Evolutionary conservation across 2,888 invertebrate genomes (phyloP).

Genomic region (Rhagophthalmus giganteus): DNA sequence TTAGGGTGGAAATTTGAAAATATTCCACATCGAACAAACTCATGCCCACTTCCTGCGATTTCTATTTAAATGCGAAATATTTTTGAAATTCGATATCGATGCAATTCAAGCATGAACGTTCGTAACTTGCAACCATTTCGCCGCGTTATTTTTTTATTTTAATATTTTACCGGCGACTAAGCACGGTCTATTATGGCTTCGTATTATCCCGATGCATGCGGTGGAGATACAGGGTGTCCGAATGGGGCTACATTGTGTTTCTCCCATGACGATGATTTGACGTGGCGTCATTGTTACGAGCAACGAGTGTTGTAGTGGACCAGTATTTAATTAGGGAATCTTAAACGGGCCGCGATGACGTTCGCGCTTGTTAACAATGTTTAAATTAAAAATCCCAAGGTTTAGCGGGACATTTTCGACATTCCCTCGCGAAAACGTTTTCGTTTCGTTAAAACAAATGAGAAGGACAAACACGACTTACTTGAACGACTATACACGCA

Average conservation of each 20-base stretch:
- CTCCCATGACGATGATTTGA: conserved; percentile 35
- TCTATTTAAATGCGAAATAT: neutral
- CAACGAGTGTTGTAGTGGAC: conserved; percentile 37
- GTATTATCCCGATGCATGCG: conserved; percentile 30
- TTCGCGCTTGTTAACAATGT: too few species aligned
- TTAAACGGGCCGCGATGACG: too few species aligned
- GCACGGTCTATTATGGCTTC: conserved; percentile 35
- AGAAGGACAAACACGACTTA: conserved; percentile 27
- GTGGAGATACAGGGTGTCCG: conserved; percentile 35
- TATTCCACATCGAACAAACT: too few species aligned
- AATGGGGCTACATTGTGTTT: conserved; percentile 30
- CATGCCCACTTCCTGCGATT: too few species aligned
- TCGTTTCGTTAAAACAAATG: too few species aligned
- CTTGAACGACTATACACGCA: conserved; percentile 47
- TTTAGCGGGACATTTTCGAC: neutral
- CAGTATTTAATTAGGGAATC: conserved; percentile 16
- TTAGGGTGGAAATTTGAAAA: neutral
- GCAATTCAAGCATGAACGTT: conserved; percentile 28
- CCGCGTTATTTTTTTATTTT: conserved; percentile 29
- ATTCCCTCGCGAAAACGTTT: too few species aligned
- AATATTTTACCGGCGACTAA: conserved; percentile 34
- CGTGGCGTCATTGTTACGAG: conserved; percentile 36
- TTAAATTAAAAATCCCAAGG: conserved; percentile 1
- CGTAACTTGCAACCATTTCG: conserved; percentile 28
- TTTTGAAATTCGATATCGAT: conserved; percentile 18